phyloP scores from a whole-genome alignment of 1,140 invertebrate genomes.

The Drosophila busckii region DNA sequence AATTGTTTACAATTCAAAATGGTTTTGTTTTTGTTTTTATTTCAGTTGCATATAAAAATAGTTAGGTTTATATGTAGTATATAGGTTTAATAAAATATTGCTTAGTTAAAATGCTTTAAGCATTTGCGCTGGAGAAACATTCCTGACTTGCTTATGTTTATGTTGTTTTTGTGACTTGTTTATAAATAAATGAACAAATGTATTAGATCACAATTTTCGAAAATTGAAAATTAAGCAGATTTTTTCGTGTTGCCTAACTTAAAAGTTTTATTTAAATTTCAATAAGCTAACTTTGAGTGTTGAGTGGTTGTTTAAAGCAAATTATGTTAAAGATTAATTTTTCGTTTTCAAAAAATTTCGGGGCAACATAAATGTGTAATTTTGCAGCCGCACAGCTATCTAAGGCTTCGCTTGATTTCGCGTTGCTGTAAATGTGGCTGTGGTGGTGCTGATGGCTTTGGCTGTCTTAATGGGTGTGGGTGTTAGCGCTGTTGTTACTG shows the following conservation, averaged over 20 bases:
- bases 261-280: constrained; percentile 5
- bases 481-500: constrained; percentile 21
- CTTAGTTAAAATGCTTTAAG: constrained; percentile 39
- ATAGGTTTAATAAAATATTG: constrained; percentile 46
- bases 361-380: too few species aligned
- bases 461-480: constrained; percentile 9
- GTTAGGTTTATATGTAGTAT: constrained; percentile 21
- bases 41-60: constrained; percentile 35
- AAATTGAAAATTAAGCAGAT: not conserved
- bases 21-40: constrained; percentile 18
- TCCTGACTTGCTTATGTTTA: constrained; percentile 9
- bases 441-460: constrained; percentile 26
- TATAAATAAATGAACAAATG: not conserved
- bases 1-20: constrained; percentile 13
- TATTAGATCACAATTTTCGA: not conserved
- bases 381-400: not conserved
- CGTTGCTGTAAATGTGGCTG: constrained; percentile 27
- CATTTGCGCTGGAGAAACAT: constrained; percentile 15
- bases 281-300: too few species aligned
- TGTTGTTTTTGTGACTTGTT: constrained; percentile 22
- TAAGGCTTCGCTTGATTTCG: constrained; percentile 38
- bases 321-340: too few species aligned
- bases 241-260: not conserved
- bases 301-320: too few species aligned
- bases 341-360: too few species aligned